Base-by-base conservation (phyloP, 2,888 invertebrate species). In the Athalia circularis region DNA sequence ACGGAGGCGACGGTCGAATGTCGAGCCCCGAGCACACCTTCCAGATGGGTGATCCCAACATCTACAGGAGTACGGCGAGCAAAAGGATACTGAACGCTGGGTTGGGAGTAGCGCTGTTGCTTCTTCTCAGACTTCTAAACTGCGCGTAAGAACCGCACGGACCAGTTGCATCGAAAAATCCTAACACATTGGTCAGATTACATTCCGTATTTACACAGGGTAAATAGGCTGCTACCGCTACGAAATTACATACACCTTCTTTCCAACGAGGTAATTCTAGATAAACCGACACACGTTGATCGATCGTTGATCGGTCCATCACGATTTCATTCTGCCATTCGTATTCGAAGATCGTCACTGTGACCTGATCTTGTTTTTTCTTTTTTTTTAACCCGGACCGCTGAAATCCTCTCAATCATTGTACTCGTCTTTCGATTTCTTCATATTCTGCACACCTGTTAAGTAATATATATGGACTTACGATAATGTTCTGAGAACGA, bases 1-100 rank as follows among this genome's bases (percentile, higher is more conserved):
- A 96, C 85, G 99, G 98, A 11, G 99, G 99, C 0, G 98, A 98
- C 87, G 99, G 99, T 0, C 94, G 98, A 77, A 98, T 98, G 98
- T 98, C 98, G 79, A 98, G 98, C 64, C 98, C 99, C 0, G 94
- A 96, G 1, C 93, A 96, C 82, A 95, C 95, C 82, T 98, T 99
- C 91, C 95, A 96, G 92, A 96, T 97, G 96, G 97, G 97, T 5
- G 90, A 90, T 65, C 83, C 85, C 7, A 83, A 86, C 9, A 85
- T 87, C 50, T 89, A 86, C 54, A 84, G 88, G 72, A 86, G 85
- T 77, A 83, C 83, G n/a, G 87, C 89, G 0, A 77, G 83, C 11
- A 84, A 80, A 54, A 86, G 83, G 15, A 84, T 87, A 29, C 78
- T 87, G 4, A 81, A 87, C 65, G 81, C 82, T 6, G 80, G 83